Percentiles rank a stretch among this genome's conserved stretches.
These are phyloP conservation scores for Malaclemys terrapin DNA, from an alignment of 2,113 vertebrate species.

Conservation along the genomic window DNA sequence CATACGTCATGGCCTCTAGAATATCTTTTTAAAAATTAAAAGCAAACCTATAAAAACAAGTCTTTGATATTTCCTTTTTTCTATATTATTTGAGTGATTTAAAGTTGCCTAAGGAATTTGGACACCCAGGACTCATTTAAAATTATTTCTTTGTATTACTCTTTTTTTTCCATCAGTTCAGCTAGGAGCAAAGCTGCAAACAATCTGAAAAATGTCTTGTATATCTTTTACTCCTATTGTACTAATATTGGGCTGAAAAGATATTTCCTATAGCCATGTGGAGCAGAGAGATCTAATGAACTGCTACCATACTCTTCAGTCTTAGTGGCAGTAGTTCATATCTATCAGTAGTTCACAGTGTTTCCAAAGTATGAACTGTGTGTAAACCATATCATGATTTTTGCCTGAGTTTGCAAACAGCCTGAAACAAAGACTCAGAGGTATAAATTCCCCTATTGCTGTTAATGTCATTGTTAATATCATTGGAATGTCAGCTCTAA, in stretches of 20 bases:
- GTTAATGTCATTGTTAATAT: neutral
- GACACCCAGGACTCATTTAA: neutral
- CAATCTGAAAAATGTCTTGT: fast-evolving
- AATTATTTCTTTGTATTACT: neutral
- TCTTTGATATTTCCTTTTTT: neutral
- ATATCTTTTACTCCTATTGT: neutral
- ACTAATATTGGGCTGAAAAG: neutral
- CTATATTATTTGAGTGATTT: neutral
- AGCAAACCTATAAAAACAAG: neutral
- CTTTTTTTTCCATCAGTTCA: neutral
- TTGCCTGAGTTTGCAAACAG: neutral
- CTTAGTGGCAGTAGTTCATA: neutral
- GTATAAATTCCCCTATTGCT: neutral
- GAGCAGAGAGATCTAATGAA: neutral
- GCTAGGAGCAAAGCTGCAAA: neutral
- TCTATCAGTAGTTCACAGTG: too few species aligned
- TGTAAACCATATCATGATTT: neutral
- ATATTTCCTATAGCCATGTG: neutral
- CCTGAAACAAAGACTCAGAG: neutral
- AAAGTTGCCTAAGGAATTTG: neutral
- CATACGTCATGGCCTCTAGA: neutral
- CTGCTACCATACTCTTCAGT: neutral
- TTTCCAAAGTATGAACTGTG: neutral
- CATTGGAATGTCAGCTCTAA: neutral
- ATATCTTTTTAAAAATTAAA: neutral